phyloP scores from a whole-genome alignment of 2,113 vertebrate genomes.

The Tretioscincus oriximinensis region DNA sequence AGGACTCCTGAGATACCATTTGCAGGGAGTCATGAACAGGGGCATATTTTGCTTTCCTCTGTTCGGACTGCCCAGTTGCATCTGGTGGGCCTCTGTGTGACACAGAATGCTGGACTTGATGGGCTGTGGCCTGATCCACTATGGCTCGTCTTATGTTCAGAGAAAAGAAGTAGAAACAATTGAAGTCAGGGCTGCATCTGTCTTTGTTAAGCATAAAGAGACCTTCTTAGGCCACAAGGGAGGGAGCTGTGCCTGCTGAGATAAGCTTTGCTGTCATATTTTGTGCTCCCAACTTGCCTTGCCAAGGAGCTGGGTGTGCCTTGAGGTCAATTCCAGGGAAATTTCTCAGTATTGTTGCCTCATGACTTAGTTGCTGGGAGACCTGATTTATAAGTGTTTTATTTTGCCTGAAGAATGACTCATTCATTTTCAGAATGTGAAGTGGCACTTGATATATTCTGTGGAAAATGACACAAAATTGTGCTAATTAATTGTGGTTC shows the following conservation, averaged over 20 bases:
- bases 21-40: too few species aligned
- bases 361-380: not conserved
- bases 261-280: slow-evolving; percentile 13
- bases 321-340: slow-evolving; percentile 23
- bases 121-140: too few species aligned
- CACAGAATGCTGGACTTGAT: too few species aligned
- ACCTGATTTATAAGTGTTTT: slow-evolving; percentile 1
- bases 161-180: not conserved
- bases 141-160: too few species aligned
- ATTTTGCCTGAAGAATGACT: slow-evolving; percentile 39
- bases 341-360: slow-evolving; percentile 28
- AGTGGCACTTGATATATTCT: not conserved
- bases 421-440: not conserved
- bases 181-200: not conserved
- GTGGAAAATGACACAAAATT: not conserved
- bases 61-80: too few species aligned
- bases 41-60: too few species aligned
- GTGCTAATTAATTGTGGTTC: not conserved
- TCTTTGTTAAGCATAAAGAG: not conserved
- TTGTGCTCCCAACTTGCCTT: not conserved
- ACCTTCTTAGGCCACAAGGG: not conserved
- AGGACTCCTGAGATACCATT: too few species aligned
- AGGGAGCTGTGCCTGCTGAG: not conserved
- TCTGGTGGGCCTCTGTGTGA: too few species aligned
- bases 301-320: slow-evolving; percentile 52